Evolutionary conservation across 2,888 invertebrate genomes (phyloP).

Genomic region (Mesoligia furuncula): DNA sequence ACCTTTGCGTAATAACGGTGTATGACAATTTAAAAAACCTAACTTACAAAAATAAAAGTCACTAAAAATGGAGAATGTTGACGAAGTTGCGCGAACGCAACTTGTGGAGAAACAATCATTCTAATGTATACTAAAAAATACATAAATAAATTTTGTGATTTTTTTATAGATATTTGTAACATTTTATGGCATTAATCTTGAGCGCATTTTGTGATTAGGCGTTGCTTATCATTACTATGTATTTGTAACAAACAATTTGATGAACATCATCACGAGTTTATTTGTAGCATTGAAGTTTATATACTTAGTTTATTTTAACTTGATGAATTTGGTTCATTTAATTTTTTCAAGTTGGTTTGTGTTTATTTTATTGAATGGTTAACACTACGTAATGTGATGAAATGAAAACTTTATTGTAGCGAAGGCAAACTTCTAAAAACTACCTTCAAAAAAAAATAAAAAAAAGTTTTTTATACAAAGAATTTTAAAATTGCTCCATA

Average conservation of each 20-base stretch:
- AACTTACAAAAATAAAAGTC: slow-evolving; percentile 19
- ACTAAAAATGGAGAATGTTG: slow-evolving; percentile 51
- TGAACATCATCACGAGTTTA: background rate
- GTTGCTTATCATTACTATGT: slow-evolving; percentile 9
- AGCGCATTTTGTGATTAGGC: slow-evolving; percentile 48
- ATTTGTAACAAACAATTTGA: slow-evolving; percentile 18
- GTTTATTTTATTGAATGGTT: background rate
- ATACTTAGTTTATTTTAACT: background rate
- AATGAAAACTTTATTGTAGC: slow-evolving; percentile 10
- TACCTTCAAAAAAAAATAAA: slow-evolving; percentile 1
- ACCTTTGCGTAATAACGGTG: background rate
- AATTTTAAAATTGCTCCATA: background rate
- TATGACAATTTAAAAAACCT: slow-evolving; percentile 29
- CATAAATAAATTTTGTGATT: slow-evolving; percentile 47
- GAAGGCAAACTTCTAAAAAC: slow-evolving; percentile 17
- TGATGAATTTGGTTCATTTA: background rate
- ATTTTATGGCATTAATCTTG: slow-evolving; percentile 64
- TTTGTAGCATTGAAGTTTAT: slow-evolving; percentile 1
- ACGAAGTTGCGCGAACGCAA: slow-evolving; percentile 30
- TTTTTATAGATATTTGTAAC: slow-evolving; percentile 41
- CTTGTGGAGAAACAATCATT: slow-evolving; percentile 17
- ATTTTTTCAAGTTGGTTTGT: background rate
- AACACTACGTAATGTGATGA: slow-evolving; percentile 14
- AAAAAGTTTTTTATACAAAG: background rate
- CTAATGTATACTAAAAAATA: slow-evolving; percentile 45